These are phyloP conservation scores for Acleris literana DNA, from an alignment of 2,888 invertebrate genomes.

Conservation along the genomic window DNA sequence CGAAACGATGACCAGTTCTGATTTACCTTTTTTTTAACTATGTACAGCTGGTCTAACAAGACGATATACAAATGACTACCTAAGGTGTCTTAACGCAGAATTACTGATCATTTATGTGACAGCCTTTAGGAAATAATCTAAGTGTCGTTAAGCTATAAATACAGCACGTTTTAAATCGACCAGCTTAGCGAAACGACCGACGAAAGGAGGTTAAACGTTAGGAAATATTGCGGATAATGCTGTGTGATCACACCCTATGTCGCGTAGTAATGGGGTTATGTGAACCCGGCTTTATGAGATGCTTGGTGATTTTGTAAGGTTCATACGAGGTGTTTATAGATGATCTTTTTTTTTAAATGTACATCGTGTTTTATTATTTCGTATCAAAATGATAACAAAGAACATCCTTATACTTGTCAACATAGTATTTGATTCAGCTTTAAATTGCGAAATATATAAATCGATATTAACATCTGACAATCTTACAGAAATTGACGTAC, in stretches of 20 bases:
- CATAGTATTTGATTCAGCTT: too few relatives aligned
- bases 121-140: background rate
- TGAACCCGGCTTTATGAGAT: conserved; percentile 32
- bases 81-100: background rate
- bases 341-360: too few relatives aligned
- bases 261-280: conserved; percentile 36
- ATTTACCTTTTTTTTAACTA: too few relatives aligned
- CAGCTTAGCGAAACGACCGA: conserved; percentile 39
- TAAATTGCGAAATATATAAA: too few relatives aligned
- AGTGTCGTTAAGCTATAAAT: conserved; percentile 16
- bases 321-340: background rate
- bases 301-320: conserved; percentile 15
- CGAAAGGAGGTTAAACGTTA: conserved; percentile 57
- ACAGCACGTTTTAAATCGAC: conserved; percentile 23
- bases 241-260: conserved; percentile 45
- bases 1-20: too few relatives aligned
- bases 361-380: too few relatives aligned
- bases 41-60: too few relatives aligned
- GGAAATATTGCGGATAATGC: conserved; percentile 52
- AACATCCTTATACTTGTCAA: too few relatives aligned
- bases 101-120: background rate
- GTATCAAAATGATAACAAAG: too few relatives aligned
- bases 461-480: too few relatives aligned
- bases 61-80: background rate
- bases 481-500: too few relatives aligned